Evolutionary conservation across 2,797 vertebrate genomes (phyloP).

Genomic region (Mallotus villosus): DNA sequence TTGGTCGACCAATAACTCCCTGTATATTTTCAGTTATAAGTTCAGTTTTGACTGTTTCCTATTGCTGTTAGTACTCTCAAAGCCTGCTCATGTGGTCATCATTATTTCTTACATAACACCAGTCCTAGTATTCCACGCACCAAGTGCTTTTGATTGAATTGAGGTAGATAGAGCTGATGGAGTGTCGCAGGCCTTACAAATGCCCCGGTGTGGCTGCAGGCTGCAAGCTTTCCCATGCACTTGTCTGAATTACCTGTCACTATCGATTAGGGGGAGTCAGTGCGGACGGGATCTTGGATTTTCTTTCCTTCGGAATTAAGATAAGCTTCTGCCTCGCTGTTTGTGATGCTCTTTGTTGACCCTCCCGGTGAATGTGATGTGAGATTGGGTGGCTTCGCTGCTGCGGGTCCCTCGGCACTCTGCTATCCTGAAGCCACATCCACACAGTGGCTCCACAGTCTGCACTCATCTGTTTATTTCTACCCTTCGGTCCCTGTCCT

Average conservation of each 20-base stretch:
- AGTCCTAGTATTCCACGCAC: conserved; percentile 41
- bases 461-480: conserved; percentile 52
- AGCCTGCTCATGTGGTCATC: conserved; percentile 37
- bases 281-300: conserved; percentile 77
- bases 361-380: conserved; percentile 65
- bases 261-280: conserved; percentile 75
- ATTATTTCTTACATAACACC: conserved; percentile 52
- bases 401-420: conserved; percentile 37
- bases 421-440: conserved; percentile 50
- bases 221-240: conserved; percentile 65
- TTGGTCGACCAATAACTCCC: conserved; percentile 8
- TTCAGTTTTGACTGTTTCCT: conserved; percentile 35
- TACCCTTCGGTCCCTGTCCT: conserved; percentile 33
- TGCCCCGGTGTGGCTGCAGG: conserved; percentile 51
- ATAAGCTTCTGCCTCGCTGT: conserved; percentile 76
- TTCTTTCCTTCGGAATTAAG: conserved; percentile 79
- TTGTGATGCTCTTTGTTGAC: conserved; percentile 74
- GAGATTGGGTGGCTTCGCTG: conserved; percentile 43
- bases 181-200: conserved; percentile 52
- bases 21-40: conserved; percentile 23
- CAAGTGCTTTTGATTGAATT: conserved; percentile 63
- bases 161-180: conserved; percentile 22
- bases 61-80: conserved; percentile 37
- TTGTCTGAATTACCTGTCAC: conserved; percentile 79
- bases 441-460: conserved; percentile 45